These are phyloP conservation scores for Trissolcus basalis DNA, from an alignment of 1,140 invertebrate genomes.

Conservation along the genomic window DNA sequence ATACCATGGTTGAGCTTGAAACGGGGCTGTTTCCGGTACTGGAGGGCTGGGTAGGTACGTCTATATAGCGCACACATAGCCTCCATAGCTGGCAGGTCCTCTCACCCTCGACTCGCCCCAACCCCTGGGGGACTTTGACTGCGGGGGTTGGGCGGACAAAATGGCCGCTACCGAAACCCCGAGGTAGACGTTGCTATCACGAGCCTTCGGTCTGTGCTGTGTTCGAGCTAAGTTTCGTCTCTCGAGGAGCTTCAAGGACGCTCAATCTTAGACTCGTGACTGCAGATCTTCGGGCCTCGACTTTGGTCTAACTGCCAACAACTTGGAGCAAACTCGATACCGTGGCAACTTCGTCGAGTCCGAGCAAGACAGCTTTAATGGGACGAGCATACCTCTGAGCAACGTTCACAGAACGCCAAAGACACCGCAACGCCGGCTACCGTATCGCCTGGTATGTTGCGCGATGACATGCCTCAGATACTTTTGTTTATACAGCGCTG, in stretches of 20 bases:
- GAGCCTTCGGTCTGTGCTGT: conserved; percentile 56
- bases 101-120: conserved; percentile 68
- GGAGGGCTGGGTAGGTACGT: conserved; percentile 69
- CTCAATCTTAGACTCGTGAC: conserved; percentile 56
- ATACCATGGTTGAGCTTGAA: conserved; percentile 71
- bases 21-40: conserved; percentile 73
- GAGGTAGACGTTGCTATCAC: conserved; percentile 67
- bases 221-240: conserved; percentile 48
- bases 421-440: conserved; percentile 52
- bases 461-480: conserved; percentile 43
- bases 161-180: conserved; percentile 69
- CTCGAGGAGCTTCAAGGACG: conserved; percentile 47
- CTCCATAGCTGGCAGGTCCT: conserved; percentile 65
- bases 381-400: conserved; percentile 54
- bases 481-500: conserved; percentile 36
- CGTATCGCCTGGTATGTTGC: conserved; percentile 35
- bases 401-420: conserved; percentile 52
- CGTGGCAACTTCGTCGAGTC: conserved; percentile 43
- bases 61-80: conserved; percentile 66
- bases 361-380: conserved; percentile 54
- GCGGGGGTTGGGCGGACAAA: conserved; percentile 64
- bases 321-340: conserved; percentile 57
- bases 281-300: conserved; percentile 38
- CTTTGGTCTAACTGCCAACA: conserved; percentile 54
- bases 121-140: conserved; percentile 62